Conservation (phyloP, 1,140 invertebrate species). For the Oncopeltus fasciatus region DNA sequence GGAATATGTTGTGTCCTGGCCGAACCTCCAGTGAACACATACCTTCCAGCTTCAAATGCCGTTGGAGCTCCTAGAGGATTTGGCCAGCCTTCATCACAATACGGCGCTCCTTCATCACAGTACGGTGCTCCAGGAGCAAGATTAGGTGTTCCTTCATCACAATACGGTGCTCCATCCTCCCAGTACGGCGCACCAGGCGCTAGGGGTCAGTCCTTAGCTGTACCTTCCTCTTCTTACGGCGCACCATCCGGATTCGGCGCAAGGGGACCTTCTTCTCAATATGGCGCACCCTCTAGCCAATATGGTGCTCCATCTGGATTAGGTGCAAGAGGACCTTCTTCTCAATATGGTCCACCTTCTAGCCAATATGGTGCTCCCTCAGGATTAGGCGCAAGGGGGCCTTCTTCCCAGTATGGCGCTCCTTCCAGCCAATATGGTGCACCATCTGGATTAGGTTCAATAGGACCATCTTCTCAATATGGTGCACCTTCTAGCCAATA, state of each 20-base stretch:
- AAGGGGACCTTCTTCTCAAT: neutral
- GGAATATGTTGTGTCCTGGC: neutral
- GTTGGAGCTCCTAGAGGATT: neutral
- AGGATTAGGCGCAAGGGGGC: slow-evolving; percentile 11
- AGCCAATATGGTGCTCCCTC: slow-evolving; percentile 7
- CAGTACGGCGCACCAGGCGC: slow-evolving; percentile 6
- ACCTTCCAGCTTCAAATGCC: neutral
- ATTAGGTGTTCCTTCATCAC: neutral
- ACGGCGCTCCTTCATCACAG: slow-evolving; percentile 12
- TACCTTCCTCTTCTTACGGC: slow-evolving; percentile 14
- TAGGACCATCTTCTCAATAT: slow-evolving; percentile 1
- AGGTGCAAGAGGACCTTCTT: neutral
- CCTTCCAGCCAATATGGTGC: neutral
- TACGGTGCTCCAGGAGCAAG: slow-evolving; percentile 13
- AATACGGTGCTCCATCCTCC: slow-evolving; percentile 6
- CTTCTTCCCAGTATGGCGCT: slow-evolving; percentile 11
- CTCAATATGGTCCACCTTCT: slow-evolving; percentile 13
- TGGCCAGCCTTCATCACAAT: slow-evolving; percentile 7
- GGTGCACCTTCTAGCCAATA: slow-evolving; percentile 1
- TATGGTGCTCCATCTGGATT: too few species aligned
- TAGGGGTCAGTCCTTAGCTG: too few species aligned
- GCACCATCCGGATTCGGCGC: slow-evolving; percentile 2
- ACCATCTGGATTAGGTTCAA: slow-evolving; percentile 12
- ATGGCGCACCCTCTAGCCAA: slow-evolving; percentile 1
- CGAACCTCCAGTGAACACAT: neutral